These are phyloP conservation scores for Drosophila anomalata DNA, from an alignment of 2,888 invertebrate species.

Conservation along the genomic window DNA sequence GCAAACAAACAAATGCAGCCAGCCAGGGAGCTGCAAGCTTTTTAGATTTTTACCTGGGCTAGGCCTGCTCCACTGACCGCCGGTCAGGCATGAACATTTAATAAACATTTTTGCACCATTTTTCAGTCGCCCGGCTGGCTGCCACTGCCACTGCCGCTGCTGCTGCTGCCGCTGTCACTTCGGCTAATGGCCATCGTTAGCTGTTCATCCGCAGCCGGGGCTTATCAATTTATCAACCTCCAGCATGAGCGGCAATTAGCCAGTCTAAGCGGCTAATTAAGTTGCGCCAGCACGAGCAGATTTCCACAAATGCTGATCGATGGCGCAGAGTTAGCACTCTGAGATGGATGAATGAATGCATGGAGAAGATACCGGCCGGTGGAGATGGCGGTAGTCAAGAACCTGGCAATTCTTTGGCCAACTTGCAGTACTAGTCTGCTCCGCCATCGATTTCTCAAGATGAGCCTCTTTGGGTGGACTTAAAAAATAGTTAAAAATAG, in stretches of 20 bases:
- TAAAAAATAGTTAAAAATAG: not conserved
- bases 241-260: slow-evolving; percentile 64
- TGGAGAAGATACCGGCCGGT: not conserved
- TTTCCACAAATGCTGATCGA: slow-evolving; percentile 62
- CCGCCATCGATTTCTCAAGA: not conserved
- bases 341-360: slow-evolving; percentile 12
- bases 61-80: slow-evolving; percentile 35
- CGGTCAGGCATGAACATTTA: slow-evolving; percentile 65
- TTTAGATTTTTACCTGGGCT: slow-evolving; percentile 1
- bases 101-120: slow-evolving; percentile 75
- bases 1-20: slow-evolving; percentile 55
- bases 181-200: slow-evolving; percentile 73
- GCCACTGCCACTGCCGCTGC: slow-evolving; percentile 7
- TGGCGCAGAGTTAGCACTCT: slow-evolving; percentile 30
- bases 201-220: slow-evolving; percentile 69
- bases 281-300: slow-evolving; percentile 58
- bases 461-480: not conserved
- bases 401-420: slow-evolving; percentile 8
- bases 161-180: slow-evolving; percentile 39
- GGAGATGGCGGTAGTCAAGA: slow-evolving; percentile 6
- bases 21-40: slow-evolving; percentile 27
- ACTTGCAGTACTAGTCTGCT: not conserved
- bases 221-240: slow-evolving; percentile 68
- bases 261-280: slow-evolving; percentile 75
- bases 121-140: slow-evolving; percentile 44